A percentile compares a stretch with the other conserved stretches of the same genome.
Evolutionary conservation across 2,888 invertebrate species (phyloP).

Genomic region (Hanleya hanleyi): DNA sequence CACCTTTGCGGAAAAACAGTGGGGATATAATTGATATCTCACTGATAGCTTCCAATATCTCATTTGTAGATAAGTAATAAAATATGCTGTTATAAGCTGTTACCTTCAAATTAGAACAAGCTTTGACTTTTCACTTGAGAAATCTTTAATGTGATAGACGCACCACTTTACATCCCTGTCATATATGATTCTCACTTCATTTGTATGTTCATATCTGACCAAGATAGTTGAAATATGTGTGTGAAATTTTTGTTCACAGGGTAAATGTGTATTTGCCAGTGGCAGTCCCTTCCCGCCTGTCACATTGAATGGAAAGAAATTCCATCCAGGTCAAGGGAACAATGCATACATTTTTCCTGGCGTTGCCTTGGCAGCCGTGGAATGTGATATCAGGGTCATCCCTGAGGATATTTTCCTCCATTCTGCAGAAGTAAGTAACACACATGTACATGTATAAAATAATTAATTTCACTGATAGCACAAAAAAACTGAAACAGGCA

Average conservation of each 20-base stretch:
- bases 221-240: too few species aligned
- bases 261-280: slow-evolving; percentile 93
- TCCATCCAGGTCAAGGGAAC: slow-evolving; percentile 91
- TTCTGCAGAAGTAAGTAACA: slow-evolving; percentile 85
- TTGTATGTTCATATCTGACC: not conserved
- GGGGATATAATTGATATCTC: too few species aligned
- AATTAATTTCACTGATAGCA: not conserved
- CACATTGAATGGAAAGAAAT: slow-evolving; percentile 84
- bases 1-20: too few species aligned
- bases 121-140: too few species aligned
- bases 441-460: not conserved
- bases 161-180: not conserved
- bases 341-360: slow-evolving; percentile 82
- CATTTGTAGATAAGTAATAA: too few species aligned
- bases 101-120: too few species aligned
- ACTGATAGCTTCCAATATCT: too few species aligned
- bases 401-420: slow-evolving; percentile 94
- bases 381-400: slow-evolving; percentile 93
- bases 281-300: slow-evolving; percentile 97
- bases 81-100: too few species aligned
- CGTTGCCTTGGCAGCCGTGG: slow-evolving; percentile 91
- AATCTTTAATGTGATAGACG: too few species aligned
- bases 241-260: slow-evolving; percentile 81
- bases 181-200: not conserved
- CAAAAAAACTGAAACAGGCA: too few species aligned